Evolutionary conservation across 2,797 vertebrate genomes (phyloP).

Genomic region (Pelobates cultripes): DNA sequence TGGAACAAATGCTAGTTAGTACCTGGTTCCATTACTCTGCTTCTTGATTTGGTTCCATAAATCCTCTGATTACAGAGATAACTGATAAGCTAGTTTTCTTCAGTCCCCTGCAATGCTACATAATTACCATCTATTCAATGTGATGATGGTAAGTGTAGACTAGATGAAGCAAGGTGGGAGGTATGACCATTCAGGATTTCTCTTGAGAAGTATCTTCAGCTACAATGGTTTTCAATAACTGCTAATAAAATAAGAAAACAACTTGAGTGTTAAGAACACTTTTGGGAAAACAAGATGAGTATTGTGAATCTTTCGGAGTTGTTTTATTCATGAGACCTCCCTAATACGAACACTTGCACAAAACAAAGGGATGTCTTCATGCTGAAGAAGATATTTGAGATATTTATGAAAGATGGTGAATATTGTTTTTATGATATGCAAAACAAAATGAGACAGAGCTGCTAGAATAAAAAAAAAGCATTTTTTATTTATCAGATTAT

Average conservation of each 20-base stretch:
- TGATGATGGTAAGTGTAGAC: constrained; percentile 2
- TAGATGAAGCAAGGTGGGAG: constrained; percentile 25
- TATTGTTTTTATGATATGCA: not conserved
- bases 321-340: not conserved
- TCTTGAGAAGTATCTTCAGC: not conserved
- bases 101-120: not conserved
- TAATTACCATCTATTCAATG: constrained; percentile 29
- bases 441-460: not conserved
- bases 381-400: not conserved
- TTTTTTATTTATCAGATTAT: not conserved
- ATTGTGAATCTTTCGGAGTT: not conserved
- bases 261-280: not conserved
- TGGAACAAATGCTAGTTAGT: constrained; percentile 17
- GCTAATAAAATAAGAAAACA: constrained; percentile 15
- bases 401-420: not conserved
- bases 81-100: constrained; percentile 29
- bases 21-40: constrained; percentile 7
- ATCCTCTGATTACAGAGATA: constrained; percentile 34
- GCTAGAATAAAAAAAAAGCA: too few relatives aligned
- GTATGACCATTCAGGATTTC: not conserved
- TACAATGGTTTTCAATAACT: constrained; percentile 2
- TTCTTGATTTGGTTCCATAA: constrained; percentile 18
- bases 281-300: not conserved
- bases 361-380: not conserved
- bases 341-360: not conserved